These are phyloP conservation scores for Amiota communis DNA, from an alignment of 2,888 invertebrate genomes.

Conservation along the genomic window DNA sequence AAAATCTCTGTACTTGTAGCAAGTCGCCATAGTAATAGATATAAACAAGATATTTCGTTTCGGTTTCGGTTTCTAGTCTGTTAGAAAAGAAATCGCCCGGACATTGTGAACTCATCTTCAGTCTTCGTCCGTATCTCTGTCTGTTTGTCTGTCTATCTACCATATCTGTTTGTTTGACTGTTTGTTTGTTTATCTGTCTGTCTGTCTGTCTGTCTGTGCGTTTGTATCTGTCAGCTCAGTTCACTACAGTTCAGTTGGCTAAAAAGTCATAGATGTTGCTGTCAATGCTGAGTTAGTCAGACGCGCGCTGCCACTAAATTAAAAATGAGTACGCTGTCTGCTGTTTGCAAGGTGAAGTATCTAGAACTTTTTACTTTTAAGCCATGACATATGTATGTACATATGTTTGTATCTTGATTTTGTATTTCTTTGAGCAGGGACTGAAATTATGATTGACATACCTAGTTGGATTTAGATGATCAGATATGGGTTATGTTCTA, in stretches of 20 bases:
- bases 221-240: neutral
- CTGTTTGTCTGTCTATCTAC: no score
- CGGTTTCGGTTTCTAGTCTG: no score
- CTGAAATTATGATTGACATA: constrained; percentile 16
- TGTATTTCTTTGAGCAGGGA: neutral
- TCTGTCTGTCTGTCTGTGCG: no score
- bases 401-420: neutral
- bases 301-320: constrained; percentile 16
- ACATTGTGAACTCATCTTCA: no score
- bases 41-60: constrained; percentile 51
- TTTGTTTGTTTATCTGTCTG: no score
- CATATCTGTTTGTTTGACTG: no score
- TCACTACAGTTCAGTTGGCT: constrained; percentile 10
- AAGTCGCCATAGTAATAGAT: constrained; percentile 62
- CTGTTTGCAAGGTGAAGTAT: neutral
- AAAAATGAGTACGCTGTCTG: constrained; percentile 18
- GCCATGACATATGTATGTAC: neutral
- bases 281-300: constrained; percentile 15
- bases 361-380: no score
- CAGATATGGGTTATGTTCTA: no score
- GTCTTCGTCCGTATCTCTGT: neutral
- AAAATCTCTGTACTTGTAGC: constrained; percentile 44
- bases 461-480: neutral
- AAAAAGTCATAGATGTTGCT: constrained; percentile 9
- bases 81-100: no score